Percentiles rank a stretch among this genome's conserved stretches.
phyloP scores from a whole-genome alignment of 2,797 vertebrate genomes.

The Atherinosoma microstoma region DNA sequence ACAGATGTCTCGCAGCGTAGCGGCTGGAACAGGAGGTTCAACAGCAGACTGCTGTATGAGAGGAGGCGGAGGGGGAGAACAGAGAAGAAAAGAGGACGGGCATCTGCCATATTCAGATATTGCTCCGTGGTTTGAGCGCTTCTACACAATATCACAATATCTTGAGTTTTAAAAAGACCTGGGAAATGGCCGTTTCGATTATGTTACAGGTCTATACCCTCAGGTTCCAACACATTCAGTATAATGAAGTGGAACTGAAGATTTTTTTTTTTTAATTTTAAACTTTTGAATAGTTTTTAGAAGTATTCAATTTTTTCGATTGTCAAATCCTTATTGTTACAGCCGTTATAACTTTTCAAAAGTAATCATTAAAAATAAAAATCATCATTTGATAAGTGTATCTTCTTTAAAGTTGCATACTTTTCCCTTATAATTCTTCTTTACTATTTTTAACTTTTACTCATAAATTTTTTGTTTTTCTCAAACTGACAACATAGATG shows the following conservation, averaged over 20 bases:
- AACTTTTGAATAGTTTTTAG: background rate
- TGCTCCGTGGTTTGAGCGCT: conserved; percentile 67
- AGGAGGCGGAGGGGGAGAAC: conserved; percentile 62
- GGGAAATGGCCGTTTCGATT: conserved; percentile 49
- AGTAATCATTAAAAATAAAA: background rate
- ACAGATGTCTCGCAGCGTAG: conserved; percentile 73
- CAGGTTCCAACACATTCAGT: conserved; percentile 29
- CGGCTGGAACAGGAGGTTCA: conserved; percentile 69
- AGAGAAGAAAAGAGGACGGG: conserved; percentile 61
- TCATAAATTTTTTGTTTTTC: background rate
- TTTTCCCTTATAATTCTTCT: background rate
- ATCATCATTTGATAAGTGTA: background rate
- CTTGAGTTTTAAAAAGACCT: conserved; percentile 55
- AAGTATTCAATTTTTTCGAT: background rate
- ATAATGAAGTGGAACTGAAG: background rate
- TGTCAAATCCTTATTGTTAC: too few species aligned
- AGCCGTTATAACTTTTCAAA: background rate
- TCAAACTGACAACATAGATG: background rate
- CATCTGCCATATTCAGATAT: conserved; percentile 78
- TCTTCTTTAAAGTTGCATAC: background rate
- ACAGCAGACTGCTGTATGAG: conserved; percentile 90
- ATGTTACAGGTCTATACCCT: conserved; percentile 13
- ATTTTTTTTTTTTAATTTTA: too few species aligned
- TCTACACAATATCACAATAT: conserved; percentile 66
- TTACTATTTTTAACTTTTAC: background rate